Conservation (phyloP, 37 sponge, comb jelly and placozoan species). For the Cliona cf. orientalis region DNA sequence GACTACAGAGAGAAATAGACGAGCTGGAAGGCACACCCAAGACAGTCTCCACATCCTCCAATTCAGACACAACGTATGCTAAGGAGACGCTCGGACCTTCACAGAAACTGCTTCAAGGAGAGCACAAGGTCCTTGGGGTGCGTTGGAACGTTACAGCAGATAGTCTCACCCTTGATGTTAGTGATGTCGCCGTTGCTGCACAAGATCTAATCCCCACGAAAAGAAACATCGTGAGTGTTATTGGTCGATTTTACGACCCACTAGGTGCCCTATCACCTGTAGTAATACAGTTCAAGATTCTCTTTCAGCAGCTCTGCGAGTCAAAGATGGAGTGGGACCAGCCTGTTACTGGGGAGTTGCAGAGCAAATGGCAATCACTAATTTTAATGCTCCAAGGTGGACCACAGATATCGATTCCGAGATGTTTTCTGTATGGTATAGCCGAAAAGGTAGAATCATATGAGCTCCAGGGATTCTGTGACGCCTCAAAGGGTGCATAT, state of each 20-base stretch:
- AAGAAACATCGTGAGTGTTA: too few relatives aligned
- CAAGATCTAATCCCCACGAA: neutral
- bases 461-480: constrained; percentile 27
- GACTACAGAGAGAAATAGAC: neutral
- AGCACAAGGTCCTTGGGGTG: neutral
- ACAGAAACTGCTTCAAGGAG: neutral
- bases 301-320: neutral
- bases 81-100: neutral
- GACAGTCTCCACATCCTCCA: neutral
- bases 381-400: neutral
- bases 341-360: neutral
- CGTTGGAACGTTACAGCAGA: neutral
- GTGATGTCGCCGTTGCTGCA: neutral
- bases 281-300: neutral
- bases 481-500: constrained; percentile 31
- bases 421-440: constrained; percentile 15
- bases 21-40: neutral
- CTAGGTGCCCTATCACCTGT: neutral
- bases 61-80: neutral
- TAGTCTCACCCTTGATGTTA: neutral
- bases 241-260: neutral
- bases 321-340: constrained; percentile 11
- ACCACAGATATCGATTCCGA: constrained; percentile 7
- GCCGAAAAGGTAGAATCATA: neutral
- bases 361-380: constrained; percentile 9